phyloP scores from a whole-genome alignment of 2,888 invertebrate genomes.

The Eucera pruinosa region DNA sequence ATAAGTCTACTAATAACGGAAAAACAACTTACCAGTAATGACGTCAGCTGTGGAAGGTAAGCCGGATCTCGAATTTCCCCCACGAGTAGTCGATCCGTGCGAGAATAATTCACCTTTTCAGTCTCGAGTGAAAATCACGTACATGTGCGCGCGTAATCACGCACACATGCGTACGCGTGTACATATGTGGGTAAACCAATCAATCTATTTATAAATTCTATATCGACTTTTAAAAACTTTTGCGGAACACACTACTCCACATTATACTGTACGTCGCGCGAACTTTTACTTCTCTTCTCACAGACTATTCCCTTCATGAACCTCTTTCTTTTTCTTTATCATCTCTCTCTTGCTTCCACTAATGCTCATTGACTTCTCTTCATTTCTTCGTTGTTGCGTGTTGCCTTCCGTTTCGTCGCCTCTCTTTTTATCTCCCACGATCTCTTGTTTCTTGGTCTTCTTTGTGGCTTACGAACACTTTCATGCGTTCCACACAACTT shows the following conservation, averaged over 20 bases:
- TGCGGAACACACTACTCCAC: conserved; percentile 59
- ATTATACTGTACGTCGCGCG: conserved; percentile 57
- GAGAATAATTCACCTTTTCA: conserved; percentile 74
- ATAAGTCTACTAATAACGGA: conserved; percentile 30
- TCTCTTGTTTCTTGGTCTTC: conserved; percentile 3
- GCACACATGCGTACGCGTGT: conserved; percentile 68
- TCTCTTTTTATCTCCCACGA: background rate
- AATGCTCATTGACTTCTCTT: conserved; percentile 33
- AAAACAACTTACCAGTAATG: conserved; percentile 80
- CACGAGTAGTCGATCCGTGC: conserved; percentile 70
- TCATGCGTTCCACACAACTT: conserved; percentile 49
- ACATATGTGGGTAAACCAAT: conserved; percentile 63
- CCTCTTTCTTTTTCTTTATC: conserved; percentile 55
- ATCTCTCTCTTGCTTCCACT: conserved; percentile 36
- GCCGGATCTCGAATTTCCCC: conserved; percentile 78
- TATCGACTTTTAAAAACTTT: conserved; percentile 64
- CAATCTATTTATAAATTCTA: conserved; percentile 65
- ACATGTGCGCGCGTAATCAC: conserved; percentile 71
- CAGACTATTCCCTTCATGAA: conserved; percentile 21
- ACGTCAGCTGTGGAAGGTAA: conserved; percentile 81
- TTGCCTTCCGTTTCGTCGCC: background rate
- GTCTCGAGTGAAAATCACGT: conserved; percentile 74
- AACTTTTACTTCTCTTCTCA: conserved; percentile 42
- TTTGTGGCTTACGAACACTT: conserved; percentile 44
- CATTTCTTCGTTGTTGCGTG: conserved; percentile 11